Percentiles rank a stretch among this genome's conserved stretches.
These are phyloP conservation scores for Pseudolycoriella hygida DNA, from an alignment of 2,888 invertebrate species.

Conservation along the genomic window DNA sequence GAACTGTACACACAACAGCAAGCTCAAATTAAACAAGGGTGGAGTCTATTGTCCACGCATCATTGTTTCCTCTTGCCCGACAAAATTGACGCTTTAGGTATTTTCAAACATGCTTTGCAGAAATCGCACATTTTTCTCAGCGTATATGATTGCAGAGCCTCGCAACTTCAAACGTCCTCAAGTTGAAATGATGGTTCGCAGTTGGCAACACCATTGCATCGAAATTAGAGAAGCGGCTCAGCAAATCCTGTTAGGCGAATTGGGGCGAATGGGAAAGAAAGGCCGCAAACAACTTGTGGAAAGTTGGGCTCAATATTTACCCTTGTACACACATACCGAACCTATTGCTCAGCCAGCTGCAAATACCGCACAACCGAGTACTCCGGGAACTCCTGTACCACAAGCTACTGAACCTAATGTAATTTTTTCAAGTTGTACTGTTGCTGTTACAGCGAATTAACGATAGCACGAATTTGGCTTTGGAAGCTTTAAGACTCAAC, in stretches of 20 bases:
- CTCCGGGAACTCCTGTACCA: constrained; percentile 6
- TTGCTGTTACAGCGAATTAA: too few species aligned
- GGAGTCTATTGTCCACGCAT: constrained; percentile 88
- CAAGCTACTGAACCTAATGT: constrained; percentile 6
- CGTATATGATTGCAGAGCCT: constrained; percentile 34
- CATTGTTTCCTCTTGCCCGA: constrained; percentile 94
- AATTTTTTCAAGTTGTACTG: not conserved
- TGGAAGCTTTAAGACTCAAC: too few species aligned
- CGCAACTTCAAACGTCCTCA: constrained; percentile 83
- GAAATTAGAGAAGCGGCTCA: constrained; percentile 96
- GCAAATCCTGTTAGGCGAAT: constrained; percentile 82
- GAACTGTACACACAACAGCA: constrained; percentile 73
- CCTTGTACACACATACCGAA: constrained; percentile 66
- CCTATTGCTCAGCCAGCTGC: constrained; percentile 50
- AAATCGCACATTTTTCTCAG: not conserved
- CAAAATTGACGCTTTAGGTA: constrained; percentile 46
- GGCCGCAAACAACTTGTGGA: constrained; percentile 87
- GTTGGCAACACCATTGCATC: constrained; percentile 98
- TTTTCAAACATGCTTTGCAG: not conserved
- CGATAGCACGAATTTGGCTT: too few species aligned
- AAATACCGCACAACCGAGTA: constrained; percentile 12
- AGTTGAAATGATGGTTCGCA: constrained; percentile 90
- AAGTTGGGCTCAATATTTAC: constrained; percentile 90
- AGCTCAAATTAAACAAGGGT: constrained; percentile 90
- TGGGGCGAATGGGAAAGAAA: constrained; percentile 52